Evolutionary conservation across 2,888 invertebrate genomes (phyloP).

Genomic region (Pammene aurita): DNA sequence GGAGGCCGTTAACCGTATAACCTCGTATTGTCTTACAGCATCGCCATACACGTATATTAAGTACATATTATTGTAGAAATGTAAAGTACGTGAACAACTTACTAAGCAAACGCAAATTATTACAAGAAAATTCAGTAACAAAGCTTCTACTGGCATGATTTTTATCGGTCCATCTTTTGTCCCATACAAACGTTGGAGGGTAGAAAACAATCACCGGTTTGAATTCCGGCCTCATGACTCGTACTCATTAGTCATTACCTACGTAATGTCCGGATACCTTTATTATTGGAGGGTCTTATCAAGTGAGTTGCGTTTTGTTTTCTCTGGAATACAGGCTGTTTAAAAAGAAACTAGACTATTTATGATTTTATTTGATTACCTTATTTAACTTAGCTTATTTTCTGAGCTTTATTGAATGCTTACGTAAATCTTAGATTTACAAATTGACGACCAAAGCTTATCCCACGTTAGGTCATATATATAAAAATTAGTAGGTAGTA

Average conservation of each 20-base stretch:
- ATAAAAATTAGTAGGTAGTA: no score
- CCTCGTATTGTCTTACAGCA: no score
- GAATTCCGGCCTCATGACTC: slow-evolving; percentile 59
- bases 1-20: no score
- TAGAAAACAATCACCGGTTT: slow-evolving; percentile 69
- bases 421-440: no score
- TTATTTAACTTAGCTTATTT: no score
- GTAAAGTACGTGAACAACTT: slow-evolving; percentile 30
- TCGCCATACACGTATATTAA: no score
- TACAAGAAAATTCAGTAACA: slow-evolving; percentile 42
- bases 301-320: slow-evolving; percentile 67
- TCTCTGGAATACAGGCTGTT: slow-evolving; percentile 63
- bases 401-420: no score
- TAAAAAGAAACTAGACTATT: background rate
- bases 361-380: background rate
- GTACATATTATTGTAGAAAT: background rate
- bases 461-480: no score
- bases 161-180: slow-evolving; percentile 76
- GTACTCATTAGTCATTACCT: slow-evolving; percentile 43
- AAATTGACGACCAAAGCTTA: no score
- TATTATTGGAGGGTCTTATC: slow-evolving; percentile 73
- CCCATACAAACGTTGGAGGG: slow-evolving; percentile 60
- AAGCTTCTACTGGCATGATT: slow-evolving; percentile 58
- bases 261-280: slow-evolving; percentile 70
- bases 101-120: slow-evolving; percentile 44